phyloP scores from a whole-genome alignment of 2,797 vertebrate species.

The Channa striata region DNA sequence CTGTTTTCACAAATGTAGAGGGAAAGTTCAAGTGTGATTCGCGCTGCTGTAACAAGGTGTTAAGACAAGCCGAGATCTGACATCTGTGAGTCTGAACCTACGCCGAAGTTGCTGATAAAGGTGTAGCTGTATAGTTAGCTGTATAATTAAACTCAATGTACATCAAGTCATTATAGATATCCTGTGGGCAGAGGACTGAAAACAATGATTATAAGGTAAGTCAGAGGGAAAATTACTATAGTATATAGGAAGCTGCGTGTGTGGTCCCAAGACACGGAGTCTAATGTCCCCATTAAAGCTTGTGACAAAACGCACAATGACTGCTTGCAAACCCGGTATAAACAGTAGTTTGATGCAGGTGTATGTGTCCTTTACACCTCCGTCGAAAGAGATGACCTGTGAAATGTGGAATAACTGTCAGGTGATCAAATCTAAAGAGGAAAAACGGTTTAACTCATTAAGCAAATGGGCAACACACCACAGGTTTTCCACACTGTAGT shows the following conservation, averaged over 20 bases:
- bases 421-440: conserved; percentile 15
- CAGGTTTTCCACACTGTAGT: conserved; percentile 14
- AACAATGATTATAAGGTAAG: conserved; percentile 67
- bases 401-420: conserved; percentile 7
- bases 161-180: conserved; percentile 45
- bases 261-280: conserved; percentile 64
- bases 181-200: conserved; percentile 46
- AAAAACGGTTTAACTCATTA: conserved; percentile 20
- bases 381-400: conserved; percentile 20
- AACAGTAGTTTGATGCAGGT: conserved; percentile 63
- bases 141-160: conserved; percentile 60
- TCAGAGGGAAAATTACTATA: conserved; percentile 48
- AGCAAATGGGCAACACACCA: conserved; percentile 36
- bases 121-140: conserved; percentile 9
- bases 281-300: conserved; percentile 50
- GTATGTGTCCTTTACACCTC: conserved; percentile 37
- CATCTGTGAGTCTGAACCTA: neutral
- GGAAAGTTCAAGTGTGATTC: neutral
- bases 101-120: neutral
- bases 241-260: conserved; percentile 70
- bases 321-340: conserved; percentile 46
- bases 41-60: too few species aligned
- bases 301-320: conserved; percentile 53
- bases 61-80: neutral
- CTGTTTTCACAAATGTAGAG: neutral